Evolutionary conservation across 2,888 invertebrate species (phyloP).

Genomic region (Trichopria drosophilae): DNA sequence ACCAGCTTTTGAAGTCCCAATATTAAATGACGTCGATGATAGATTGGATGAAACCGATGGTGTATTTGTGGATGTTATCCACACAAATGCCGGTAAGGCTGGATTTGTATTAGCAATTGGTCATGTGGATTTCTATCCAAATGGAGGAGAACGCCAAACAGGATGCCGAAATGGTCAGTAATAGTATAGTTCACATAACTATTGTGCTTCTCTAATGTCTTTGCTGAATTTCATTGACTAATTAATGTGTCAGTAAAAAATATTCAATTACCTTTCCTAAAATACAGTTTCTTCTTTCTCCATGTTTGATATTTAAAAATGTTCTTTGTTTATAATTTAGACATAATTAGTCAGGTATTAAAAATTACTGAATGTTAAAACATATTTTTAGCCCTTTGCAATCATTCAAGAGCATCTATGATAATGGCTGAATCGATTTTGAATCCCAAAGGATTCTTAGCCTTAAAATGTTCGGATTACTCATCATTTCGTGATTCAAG

Average conservation of each 20-base stretch:
- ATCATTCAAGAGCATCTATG: conserved; percentile 68
- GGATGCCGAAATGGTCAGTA: conserved; percentile 62
- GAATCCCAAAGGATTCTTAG: conserved; percentile 61
- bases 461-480: conserved; percentile 64
- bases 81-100: conserved; percentile 70
- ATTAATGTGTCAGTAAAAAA: too few relatives aligned
- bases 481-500: conserved; percentile 57
- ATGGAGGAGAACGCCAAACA: conserved; percentile 70
- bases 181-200: conserved; percentile 17
- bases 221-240: too few relatives aligned
- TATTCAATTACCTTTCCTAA: not conserved
- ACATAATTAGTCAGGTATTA: too few relatives aligned
- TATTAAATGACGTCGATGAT: conserved; percentile 49
- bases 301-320: too few relatives aligned
- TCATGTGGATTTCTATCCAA: conserved; percentile 76
- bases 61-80: conserved; percentile 73
- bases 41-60: conserved; percentile 69
- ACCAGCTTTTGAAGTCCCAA: conserved; percentile 63
- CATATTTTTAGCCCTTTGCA: conserved; percentile 67
- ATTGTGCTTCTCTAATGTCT: too few relatives aligned
- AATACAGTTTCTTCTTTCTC: too few relatives aligned
- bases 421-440: conserved; percentile 70
- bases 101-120: conserved; percentile 67
- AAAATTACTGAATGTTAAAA: too few relatives aligned
- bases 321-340: conserved; percentile 61